Evolutionary conservation across 1,140 invertebrate genomes (phyloP).

Genomic region (Drosophila santomea): DNA sequence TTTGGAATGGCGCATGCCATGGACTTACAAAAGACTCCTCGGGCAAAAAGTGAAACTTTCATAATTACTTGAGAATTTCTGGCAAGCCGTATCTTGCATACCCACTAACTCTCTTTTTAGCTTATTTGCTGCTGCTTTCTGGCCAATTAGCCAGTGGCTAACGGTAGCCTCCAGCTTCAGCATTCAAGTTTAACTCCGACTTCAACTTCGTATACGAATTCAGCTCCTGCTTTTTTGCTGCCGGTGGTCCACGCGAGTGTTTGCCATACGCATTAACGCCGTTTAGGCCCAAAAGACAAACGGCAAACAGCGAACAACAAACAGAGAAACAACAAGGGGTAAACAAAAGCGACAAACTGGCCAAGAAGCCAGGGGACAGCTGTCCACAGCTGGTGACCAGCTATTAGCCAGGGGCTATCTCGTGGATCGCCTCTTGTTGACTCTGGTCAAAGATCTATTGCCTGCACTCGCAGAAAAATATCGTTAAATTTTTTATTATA

Average conservation of each 20-base stretch:
- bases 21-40: slow-evolving; percentile 7
- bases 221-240: slow-evolving; percentile 34
- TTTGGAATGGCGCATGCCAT: slow-evolving; percentile 58
- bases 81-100: slow-evolving; percentile 39
- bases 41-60: slow-evolving; percentile 74
- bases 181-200: slow-evolving; percentile 5
- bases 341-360: slow-evolving; percentile 49
- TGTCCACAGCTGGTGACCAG: slow-evolving; percentile 53
- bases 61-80: slow-evolving; percentile 73
- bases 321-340: slow-evolving; percentile 20
- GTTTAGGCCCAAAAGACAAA: slow-evolving; percentile 60
- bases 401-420: slow-evolving; percentile 51
- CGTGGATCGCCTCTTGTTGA: slow-evolving; percentile 30
- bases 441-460: slow-evolving; percentile 41
- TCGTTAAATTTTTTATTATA: background rate
- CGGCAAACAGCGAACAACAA: slow-evolving; percentile 25
- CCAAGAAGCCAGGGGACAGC: slow-evolving; percentile 42
- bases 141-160: slow-evolving; percentile 70
- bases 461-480: slow-evolving; percentile 7
- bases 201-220: slow-evolving; percentile 5
- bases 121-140: slow-evolving; percentile 65
- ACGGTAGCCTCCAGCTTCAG: slow-evolving; percentile 52
- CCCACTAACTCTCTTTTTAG: slow-evolving; percentile 44
- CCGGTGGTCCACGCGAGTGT: slow-evolving; percentile 63
- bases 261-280: slow-evolving; percentile 68